Evolutionary conservation across 2,888 invertebrate species (phyloP).

Genomic region (Tipula helvola): DNA sequence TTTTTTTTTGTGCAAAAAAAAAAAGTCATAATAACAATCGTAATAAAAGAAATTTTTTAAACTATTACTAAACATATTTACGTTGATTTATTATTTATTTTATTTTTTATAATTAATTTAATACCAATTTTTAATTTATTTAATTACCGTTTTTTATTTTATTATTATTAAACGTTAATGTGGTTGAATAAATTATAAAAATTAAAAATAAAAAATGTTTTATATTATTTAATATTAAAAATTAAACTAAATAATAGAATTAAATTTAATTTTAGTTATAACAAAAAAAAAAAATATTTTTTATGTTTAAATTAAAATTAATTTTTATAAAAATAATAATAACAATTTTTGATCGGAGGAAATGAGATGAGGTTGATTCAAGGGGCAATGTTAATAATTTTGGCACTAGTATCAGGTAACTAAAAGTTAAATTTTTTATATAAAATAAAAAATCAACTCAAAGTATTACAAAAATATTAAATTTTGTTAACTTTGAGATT

Average conservation of each 20-base stretch:
- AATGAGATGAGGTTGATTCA: neutral
- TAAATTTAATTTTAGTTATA: neutral
- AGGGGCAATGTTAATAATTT: neutral
- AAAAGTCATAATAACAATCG: neutral
- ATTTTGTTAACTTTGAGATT: no score
- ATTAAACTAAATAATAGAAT: neutral
- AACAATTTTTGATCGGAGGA: neutral
- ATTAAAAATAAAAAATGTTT: neutral
- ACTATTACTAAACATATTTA: neutral
- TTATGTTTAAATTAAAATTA: neutral
- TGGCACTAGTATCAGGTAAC: neutral
- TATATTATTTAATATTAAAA: neutral
- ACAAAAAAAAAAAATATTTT: neutral
- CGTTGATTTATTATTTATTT: neutral
- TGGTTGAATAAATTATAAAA: neutral
- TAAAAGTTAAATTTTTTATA: neutral
- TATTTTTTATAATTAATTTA: neutral
- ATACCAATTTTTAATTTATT: neutral
- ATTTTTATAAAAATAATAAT: neutral
- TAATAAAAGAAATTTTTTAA: neutral
- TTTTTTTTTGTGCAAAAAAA: neutral
- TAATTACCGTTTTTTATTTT: neutral
- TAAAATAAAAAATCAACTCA: no score
- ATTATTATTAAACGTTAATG: neutral
- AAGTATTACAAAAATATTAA: no score